Evolutionary conservation across 2,888 invertebrate genomes (phyloP), one percentile per base, ranked within the genome.

Genomic region (Pseudococcus jackbeardsleyi): DNA sequence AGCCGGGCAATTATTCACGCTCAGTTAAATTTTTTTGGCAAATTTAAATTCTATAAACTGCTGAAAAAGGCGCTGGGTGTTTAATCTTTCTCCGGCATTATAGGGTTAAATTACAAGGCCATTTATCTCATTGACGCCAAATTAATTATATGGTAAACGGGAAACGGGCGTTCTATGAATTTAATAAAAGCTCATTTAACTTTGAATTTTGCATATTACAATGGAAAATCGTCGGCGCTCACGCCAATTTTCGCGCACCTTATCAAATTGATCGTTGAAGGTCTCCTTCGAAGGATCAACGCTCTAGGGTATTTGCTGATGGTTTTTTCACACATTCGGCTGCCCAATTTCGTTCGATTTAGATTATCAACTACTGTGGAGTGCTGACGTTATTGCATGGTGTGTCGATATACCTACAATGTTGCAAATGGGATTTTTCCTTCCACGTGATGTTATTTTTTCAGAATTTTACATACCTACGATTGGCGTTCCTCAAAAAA

Each of bases 151-250:
- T 46, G 11, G 79, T 82, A 46, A 82, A 82, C 79, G 79, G 79
- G 79, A 82, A 82, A 82, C 79, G 79, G 79, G 79, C 79, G 79
- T 82, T 82, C 79, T 82, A 46, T 82, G 79, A 82, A 82, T 82
- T 82, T 82, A 82, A 82, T 82, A 82, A 82, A 82, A 82, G 79
- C 79, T 82, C 79, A 82, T 82, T 82, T 46, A 82, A 82, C 33
- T 33, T 46, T 17, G 17, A 82, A 46, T 82, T 82, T 82, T 82
- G 33, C 79, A 82, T 46, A 77, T 33, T 39, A 77, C 79, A 46
- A 82, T 19, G 79, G 19, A 82, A 82, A 82, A 46, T 22, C 64
- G 22, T 33, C 46, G 17, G 72, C 22, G 79, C 79, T 82, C 79
- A 82, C 79, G 79, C 79, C 19, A 46, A 82, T 82, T 82, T 82